Base-by-base conservation (phyloP, 2,888 invertebrate genomes). In the Diadegma fenestrale region DNA sequence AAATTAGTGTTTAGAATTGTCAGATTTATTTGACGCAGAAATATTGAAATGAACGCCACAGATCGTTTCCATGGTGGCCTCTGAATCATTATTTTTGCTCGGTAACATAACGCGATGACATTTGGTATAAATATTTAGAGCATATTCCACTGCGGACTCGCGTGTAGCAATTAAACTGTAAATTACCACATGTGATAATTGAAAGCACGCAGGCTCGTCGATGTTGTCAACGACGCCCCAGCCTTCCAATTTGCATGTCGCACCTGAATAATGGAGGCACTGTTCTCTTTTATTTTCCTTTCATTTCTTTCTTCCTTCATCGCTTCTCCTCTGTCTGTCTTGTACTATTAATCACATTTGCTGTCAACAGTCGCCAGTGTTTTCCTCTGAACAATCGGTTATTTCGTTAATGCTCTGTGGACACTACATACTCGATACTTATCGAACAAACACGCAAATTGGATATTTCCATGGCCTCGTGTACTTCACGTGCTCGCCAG, bases 401-500 rank as follows among this genome's bases (percentile, higher is more conserved):
- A 51, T 22, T 54, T 22, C 26, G 48, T 30, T 43, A 48, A 69
- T 69, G 30, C 33, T 41, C 2, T 48, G 30, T 19, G 30, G 54
- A 54, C 30, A 30, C 8, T 69, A 33, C n/a, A n/a, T 6, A 26
- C 48, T 48, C 48, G 48, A 48, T 69, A 51, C 17, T 30, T 30
- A 51, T 69, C 48, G 69, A 22, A 33, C 30, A 69, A 69, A 51
- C 30, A 48, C 17, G 69, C 22, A 48, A 69, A 69, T 69, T 41
- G n/a, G 17, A 69, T 48, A 30, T 48, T 69, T 48, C n/a, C 7
- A 69, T n/a, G 33, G 33, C 0, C n/a, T 30, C 12, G 10, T 37
- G 37, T 7, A 8, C 37, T 37, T 37, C 1, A 37, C 37, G 37
- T 37, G 37, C 8, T 37, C 37, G 37, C 37, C 37, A 37, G 8